A percentile compares a stretch with the other conserved stretches of the same genome.
These are phyloP conservation scores for Plemyria rubiginata DNA, from an alignment of 2,888 invertebrate species.

Conservation along the genomic window DNA sequence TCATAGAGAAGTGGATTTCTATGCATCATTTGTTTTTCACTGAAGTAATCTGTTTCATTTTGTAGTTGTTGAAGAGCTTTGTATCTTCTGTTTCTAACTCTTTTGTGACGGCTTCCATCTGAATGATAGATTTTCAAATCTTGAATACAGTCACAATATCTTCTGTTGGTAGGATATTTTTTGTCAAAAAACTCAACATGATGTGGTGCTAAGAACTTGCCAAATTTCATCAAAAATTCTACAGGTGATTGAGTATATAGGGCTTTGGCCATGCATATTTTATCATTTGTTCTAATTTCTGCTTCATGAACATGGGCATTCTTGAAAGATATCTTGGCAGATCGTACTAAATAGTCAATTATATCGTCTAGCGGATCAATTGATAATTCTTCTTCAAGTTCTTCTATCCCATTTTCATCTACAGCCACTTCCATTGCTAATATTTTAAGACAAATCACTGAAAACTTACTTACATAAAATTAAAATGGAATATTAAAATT, in stretches of 20 bases:
- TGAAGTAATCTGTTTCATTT: constrained; percentile 91
- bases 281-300: constrained; percentile 89
- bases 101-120: constrained; percentile 75
- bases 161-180: constrained; percentile 42
- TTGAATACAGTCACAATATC: constrained; percentile 86
- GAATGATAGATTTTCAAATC: constrained; percentile 85
- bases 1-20: constrained; percentile 96
- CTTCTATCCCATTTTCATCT: constrained; percentile 5
- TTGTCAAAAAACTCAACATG: constrained; percentile 90
- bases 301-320: constrained; percentile 92
- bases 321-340: constrained; percentile 89
- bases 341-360: constrained; percentile 85
- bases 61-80: constrained; percentile 91
- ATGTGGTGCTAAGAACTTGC: constrained; percentile 87
- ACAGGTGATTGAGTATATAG: constrained; percentile 87
- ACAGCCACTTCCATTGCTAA: constrained; percentile 10
- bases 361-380: constrained; percentile 82
- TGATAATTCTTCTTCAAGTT: constrained; percentile 46
- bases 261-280: constrained; percentile 87
- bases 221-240: constrained; percentile 91
- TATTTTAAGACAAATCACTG: no score
- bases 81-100: constrained; percentile 92
- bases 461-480: no score
- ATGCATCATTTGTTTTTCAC: constrained; percentile 96
- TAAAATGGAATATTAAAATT: no score